Conservation (phyloP, 2,797 vertebrate genomes). For the Perodicticus potto region DNA sequence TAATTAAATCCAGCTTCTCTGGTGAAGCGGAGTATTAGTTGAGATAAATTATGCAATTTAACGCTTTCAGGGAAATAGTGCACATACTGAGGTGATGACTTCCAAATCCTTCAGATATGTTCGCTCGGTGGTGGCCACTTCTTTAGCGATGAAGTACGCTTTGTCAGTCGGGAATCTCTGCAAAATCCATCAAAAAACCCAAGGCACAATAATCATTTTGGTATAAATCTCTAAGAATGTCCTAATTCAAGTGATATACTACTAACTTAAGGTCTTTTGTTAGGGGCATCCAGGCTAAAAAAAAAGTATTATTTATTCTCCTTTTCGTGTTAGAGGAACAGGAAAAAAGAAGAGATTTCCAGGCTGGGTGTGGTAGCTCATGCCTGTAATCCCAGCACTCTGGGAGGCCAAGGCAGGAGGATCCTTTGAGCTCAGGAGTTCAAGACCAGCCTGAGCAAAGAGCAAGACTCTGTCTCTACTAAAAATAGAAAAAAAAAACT, state of each 20-base stretch:
- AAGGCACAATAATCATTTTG: slow-evolving; percentile 64
- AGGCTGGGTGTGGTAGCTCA: no score
- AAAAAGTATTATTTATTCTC: neutral
- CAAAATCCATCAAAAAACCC: slow-evolving; percentile 80
- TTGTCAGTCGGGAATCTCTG: slow-evolving; percentile 96
- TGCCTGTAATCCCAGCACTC: no score
- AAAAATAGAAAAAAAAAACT: no score
- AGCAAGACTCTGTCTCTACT: no score
- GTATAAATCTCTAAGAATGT: neutral
- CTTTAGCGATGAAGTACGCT: slow-evolving; percentile 97
- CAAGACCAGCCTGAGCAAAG: no score
- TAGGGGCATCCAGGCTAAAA: neutral
- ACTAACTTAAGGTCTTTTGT: neutral
- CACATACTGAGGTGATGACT: slow-evolving; percentile 95
- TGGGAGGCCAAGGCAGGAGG: no score
- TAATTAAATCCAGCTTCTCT: neutral
- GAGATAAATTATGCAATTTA: slow-evolving; percentile 13
- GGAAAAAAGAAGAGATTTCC: neutral
- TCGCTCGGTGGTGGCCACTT: slow-evolving; percentile 95
- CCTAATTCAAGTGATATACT: neutral
- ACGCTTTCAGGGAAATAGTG: neutral
- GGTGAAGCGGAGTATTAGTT: neutral
- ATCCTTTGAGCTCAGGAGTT: no score
- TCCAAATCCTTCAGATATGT: slow-evolving; percentile 98
- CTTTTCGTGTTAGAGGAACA: neutral